Base-by-base conservation (phyloP, 2,113 vertebrate species). In the Willisornis vidua region DNA sequence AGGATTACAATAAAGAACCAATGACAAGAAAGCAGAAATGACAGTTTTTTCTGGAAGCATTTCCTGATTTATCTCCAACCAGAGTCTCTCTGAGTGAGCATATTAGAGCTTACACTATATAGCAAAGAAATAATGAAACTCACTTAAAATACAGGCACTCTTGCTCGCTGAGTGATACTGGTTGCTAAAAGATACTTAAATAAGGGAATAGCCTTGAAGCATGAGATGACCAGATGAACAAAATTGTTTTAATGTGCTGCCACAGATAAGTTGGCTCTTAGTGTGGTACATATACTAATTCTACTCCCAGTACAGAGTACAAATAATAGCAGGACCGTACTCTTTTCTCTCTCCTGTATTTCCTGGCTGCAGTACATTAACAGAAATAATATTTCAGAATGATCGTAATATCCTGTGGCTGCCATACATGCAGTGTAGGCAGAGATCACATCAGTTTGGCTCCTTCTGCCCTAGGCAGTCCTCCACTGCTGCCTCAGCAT, bases 61-160 rank as follows among this genome's bases (percentile, higher is more conserved):
- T 82, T 85, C 51, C 61, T 96, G 93, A 95, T 94, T 97, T 94
- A 94, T 92, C 55, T 92, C 54, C 51, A 88, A 58, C 26, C 85
- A 93, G 71, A 65, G 35, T 71, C 14, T 88, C 46, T 78, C 35
- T 0, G 3, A 82, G 66, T 39, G 61, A 89, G 48, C 54, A 22
- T 45, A 76, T 97, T 93, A 77, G 46, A 76, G 28, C 55, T 93
- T 68, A 85, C 58, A 79, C 43, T 72, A 46, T 41, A 89, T 7
- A 76, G 26, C 31, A 68, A 78, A 73, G 65, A 78, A 94, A 78
- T 77, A 83, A 89, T 46, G 66, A 89, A 97, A 76, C 59, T 67
- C 18, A 9, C 29, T 96, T 93, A 78, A 90, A 84, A 68, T 48
- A 55, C 39, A 84, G 54, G 9, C 66, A 62, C 19, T 33, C 75